Evolutionary conservation across 2,888 invertebrate genomes (phyloP), one percentile per base, ranked within the genome.

Genomic region (Patella ulyssiponensis): DNA sequence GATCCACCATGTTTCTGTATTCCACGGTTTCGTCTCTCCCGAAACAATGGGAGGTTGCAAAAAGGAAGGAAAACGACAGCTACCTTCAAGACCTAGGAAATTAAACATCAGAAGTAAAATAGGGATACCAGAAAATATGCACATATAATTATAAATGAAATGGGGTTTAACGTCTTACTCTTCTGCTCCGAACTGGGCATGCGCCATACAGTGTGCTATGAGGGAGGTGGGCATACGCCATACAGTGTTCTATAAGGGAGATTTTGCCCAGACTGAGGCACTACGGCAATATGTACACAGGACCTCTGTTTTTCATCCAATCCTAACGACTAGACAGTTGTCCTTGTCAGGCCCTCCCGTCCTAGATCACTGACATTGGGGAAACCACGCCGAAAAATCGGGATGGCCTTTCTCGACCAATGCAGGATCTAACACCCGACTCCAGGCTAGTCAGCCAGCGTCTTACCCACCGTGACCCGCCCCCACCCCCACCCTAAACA

Each of bases 1-100:
- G 7, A 88, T 82, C 87, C 88, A 87, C 84, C 85, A 85, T 52
- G 85, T 86, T 20, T 83, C 81, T 9, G 88, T 88, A 51, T 82
- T 84, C 88, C 88, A 88, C 0, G 88, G 85, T 77, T 82, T 79
- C 0, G 86, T 82, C 12, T 81, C 81, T 9, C 86, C 85, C 27
- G 81, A 74, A 53, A 80, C 81, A n/a, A 79, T 73, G 0, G 86
- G 83, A 75, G 86, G 87, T 78, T 87, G 87, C 11, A 87, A 80
- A 77, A 84, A 87, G 11, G 86, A 81, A 0, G 88, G 88, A 71
- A 88, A 88, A 33, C 81, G 77, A 75, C 88, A 88, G 23, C 78
- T 80, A 53, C 77, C 78, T 64, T 76, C 76, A 15, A 79, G 51
- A 51, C 51, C 83, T 83, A 76, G 1, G 58, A 74, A 23, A 33